phyloP scores from a whole-genome alignment of 2,113 vertebrate species.

The Malurus cyaneus region DNA sequence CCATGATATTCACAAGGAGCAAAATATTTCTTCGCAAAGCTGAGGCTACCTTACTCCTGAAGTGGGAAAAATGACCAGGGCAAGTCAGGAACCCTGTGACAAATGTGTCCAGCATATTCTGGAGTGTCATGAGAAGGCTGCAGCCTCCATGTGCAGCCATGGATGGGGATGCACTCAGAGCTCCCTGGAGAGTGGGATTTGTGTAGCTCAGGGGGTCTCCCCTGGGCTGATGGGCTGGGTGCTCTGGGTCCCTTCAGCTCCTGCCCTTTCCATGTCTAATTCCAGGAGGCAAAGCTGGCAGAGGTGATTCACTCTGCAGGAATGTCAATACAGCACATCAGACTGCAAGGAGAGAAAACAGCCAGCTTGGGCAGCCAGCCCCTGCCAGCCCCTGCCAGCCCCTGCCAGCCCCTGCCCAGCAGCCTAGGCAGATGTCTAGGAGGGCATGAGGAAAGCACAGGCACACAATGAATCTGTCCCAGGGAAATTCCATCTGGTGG shows the following conservation, averaged over 20 bases:
- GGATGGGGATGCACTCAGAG: neutral
- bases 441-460: neutral
- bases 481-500: neutral
- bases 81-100: neutral
- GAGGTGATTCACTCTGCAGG: neutral
- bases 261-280: neutral
- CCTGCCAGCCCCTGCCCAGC: neutral
- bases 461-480: too few species aligned
- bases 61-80: neutral
- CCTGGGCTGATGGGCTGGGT: rapidly evolving
- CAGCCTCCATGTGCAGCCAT: neutral
- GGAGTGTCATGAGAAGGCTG: neutral
- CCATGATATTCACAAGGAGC: neutral
- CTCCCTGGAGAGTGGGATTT: rapidly evolving
- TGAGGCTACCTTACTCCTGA: neutral
- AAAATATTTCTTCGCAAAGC: neutral
- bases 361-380: neutral
- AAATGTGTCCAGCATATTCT: neutral
- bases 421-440: neutral
- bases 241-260: neutral
- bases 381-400: neutral
- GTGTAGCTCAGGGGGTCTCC: rapidly evolving
- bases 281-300: neutral
- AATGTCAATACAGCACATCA: neutral
- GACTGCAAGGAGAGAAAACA: neutral